Evolutionary conservation across 1,140 invertebrate genomes (phyloP), one percentile per base, ranked within the genome.

Genomic region (Stegodyphus mimosarum): DNA sequence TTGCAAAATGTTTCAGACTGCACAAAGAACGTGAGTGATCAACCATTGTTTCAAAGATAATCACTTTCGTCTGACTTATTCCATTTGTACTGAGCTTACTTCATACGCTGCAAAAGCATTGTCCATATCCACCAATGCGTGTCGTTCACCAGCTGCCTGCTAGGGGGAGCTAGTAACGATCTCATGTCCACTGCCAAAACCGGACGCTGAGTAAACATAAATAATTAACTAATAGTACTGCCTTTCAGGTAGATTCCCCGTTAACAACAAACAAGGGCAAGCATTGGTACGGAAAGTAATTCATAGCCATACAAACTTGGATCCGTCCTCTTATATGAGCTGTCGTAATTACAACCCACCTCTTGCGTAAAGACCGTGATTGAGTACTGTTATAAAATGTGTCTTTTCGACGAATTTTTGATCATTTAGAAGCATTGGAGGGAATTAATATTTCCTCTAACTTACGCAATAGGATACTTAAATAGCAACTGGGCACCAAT

Each of bases 141-240:
- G 53, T 75, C 72, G 64, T 76, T 84, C 51, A 13, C 81, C 81
- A 84, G 50, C 81, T 84, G 81, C 64, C 72, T 76, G 51, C 71
- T 50, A 84, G 73, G 64, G 81, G 81, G 73, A 66, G 73, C 72
- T 75, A 18, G 81, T 70, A 84, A 84, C 81, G 81, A 76, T 69
- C 63, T 60, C 64, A 5, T 84, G 72, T 52, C 50, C 60, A 52
- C 15, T 63, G 70, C 63, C 52, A 51, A 55, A 70, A 83, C 18
- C 60, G 80, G 71, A 48, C 73, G 11, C 64, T 52, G 51, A 75
- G 73, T 84, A 75, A 84, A 73, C 73, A 60, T 84, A 84, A 83
- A 84, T 84, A 84, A 84, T 84, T 84, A 84, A 84, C 81, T 69
- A 84, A 76, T 6, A 15, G 7, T 18, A 51, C 10, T 15, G 48